Evolutionary conservation across 92 coral and sea anemone species (phyloP), one percentile per base, ranked within the genome.

Genomic region (Umimayanthus kanabou): DNA sequence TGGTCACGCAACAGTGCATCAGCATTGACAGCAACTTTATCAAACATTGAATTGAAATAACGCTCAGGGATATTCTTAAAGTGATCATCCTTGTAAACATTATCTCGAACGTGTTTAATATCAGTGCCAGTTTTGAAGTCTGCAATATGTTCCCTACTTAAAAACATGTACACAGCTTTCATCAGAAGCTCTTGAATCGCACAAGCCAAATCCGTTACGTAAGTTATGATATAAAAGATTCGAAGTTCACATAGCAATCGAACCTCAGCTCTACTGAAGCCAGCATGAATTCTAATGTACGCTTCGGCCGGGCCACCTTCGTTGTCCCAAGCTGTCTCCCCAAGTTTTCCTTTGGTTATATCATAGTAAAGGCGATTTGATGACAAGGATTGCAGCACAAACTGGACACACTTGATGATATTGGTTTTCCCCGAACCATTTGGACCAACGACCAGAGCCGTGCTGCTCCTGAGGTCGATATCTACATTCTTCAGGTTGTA

Each of bases 371-470:
- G 65, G 76, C 40, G 18, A 15, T 1, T 15, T 72, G 76, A 72
- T 28, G 33, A 37, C 43, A 28, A 9, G 40, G 43, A 25, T 72
- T 3, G 20, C 76, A 72, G 76, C 76, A 72, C 33, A 4, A 72
- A 72, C 30, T 72, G 39, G 20, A 72, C 40, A 29, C 76, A 72
- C 25, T 72, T 72, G 76, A 72, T 72, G 76, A 72, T 37, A 20
- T 72, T 72, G 11, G 76, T 72, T 29, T 72, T 72, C 29, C 76
- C 76, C 39, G 39, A 72, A 11, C 76, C 76, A 28, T 72, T 72
- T 72, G 76, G 40, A 72, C 76, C 76, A 15, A 72, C 76, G 76
- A 72, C 29, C 76, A 72, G 76, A 9, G 76, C 76, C 1, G 29
- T 37, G 4, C 76, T 42, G 29, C 39, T 72, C 39, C 13, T 28